Base-by-base conservation (phyloP, 2,888 invertebrate species). In the Amphimallon solstitiale region DNA sequence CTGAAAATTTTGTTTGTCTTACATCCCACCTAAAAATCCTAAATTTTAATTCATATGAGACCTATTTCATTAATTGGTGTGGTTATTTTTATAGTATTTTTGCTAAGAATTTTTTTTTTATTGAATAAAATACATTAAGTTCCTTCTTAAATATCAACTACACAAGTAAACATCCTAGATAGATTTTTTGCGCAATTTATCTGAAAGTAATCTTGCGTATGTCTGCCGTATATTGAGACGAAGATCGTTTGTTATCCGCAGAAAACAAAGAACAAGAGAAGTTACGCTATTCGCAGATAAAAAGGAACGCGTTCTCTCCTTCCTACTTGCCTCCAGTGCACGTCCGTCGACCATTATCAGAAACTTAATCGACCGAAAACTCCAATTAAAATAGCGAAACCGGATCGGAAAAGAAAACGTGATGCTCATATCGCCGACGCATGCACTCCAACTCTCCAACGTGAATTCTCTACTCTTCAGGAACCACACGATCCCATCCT, bases 361-460 rank as follows among this genome's bases (percentile, higher is more conserved):
- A 73, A 70, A 69, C 71, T 73, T 77, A 77, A 78, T 78, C 78
- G 78, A 77, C 74, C 74, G 76, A 75, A 78, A 78, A 78, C 73
- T 78, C 76, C 78, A 78, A 78, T 78, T 78, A 78, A 78, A 63
- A 63, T 51, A 63, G 63, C 63, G 63, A 51, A 63, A 63, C 63
- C 40, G 51, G 51, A 77, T 75, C 72, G 68, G 74, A 74, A 73
- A 75, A 74, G 73, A 74, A 72, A 75, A 75, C 73, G 75, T 74
- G 73, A 67, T 69, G 68, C 70, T 63, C 63, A 63, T 63, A 63
- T 63, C 63, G 40, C 38, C 56, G 40, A 59, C 56, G 34, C 56
- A 59, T 59, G 43, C 56, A 59, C 43, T 59, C 19, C 15, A 19
- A 45, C 17, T 17, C n/a, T 19, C 17, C 43, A 17, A 17, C 45